Base-by-base conservation (phyloP, 1,140 invertebrate species). In the Pemphigus obesinymphae region DNA sequence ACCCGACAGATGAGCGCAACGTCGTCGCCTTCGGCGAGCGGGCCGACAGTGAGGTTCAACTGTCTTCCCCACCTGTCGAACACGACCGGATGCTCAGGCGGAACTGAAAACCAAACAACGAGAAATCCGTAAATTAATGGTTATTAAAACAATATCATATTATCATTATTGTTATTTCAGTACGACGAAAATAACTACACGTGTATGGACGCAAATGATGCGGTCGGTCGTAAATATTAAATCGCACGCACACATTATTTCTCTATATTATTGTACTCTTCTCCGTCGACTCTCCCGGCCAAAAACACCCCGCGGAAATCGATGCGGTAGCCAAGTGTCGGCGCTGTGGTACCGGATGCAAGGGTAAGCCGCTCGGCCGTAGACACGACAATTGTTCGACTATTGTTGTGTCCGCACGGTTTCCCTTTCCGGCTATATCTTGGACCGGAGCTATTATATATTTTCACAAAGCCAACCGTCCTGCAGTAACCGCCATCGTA, bases 31-130 rank as follows among this genome's bases (percentile, higher is more conserved):
- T 96, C 94, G 85, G 94, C 91, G 85, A 91, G 90, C 3, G 94
- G 94, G 15, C 94, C 94, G 29, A 94, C 90, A 11, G 92, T 91
- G 82, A 90, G 89, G 84, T 93, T 92, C 85, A 93, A 88, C 84
- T 91, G 90, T 72, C 91, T 90, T 23, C 92, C 91, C 91, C 91
- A 92, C 85, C 91, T 89, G 87, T 95, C 93, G 84, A 95, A 89
- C 85, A 97, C 94, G 82, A 93, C 91, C 43, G 94, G 94, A 85
- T 93, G 91, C 85, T 94, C 93, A 5, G 95, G 94, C 83, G 94
- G 93, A 85, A 96, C 95, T 96, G 90, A 48, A n/a, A 84, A 87
- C 90, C 87, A 87, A 55, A 85, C 81, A 81, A 84, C 29, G 73
- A 83, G 26, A 73, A 50, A 50, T 20, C 70, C 40, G 43, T 72